Conservation (phyloP, 2,797 vertebrate species). For the Crenichthys baileyi region DNA sequence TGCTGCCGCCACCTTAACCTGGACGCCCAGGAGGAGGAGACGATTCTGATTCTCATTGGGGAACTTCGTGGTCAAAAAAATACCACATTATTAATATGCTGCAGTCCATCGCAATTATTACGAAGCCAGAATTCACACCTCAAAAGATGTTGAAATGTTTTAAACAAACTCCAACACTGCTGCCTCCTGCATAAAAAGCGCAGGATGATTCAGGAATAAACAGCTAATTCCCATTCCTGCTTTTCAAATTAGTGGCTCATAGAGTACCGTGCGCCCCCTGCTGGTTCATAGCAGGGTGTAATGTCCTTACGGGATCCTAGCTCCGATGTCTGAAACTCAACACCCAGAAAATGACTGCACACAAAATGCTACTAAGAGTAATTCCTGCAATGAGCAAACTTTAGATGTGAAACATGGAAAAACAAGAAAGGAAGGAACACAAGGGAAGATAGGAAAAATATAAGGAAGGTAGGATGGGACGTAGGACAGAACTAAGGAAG, state of each 20-base stretch:
- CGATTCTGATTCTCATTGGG: not conserved
- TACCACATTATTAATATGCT: not conserved
- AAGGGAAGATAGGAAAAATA: too few relatives aligned
- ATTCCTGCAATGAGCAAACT: too few relatives aligned
- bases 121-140: not conserved
- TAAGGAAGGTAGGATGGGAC: not conserved
- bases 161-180: not conserved
- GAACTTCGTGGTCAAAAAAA: not conserved
- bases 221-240: not conserved
- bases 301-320: not conserved
- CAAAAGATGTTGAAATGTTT: not conserved
- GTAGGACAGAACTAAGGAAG: not conserved
- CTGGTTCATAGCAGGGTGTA: not conserved
- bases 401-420: too few relatives aligned
- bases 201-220: not conserved
- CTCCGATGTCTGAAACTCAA: not conserved
- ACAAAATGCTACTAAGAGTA: too few relatives aligned
- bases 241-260: not conserved
- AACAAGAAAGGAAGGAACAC: too few relatives aligned
- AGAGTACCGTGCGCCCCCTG: not conserved
- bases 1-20: not conserved
- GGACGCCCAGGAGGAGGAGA: not conserved
- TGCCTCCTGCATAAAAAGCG: not conserved
- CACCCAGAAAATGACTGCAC: not conserved
- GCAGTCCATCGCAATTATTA: not conserved